phyloP scores from a whole-genome alignment of 2,113 vertebrate species.

The Callipepla squamata region DNA sequence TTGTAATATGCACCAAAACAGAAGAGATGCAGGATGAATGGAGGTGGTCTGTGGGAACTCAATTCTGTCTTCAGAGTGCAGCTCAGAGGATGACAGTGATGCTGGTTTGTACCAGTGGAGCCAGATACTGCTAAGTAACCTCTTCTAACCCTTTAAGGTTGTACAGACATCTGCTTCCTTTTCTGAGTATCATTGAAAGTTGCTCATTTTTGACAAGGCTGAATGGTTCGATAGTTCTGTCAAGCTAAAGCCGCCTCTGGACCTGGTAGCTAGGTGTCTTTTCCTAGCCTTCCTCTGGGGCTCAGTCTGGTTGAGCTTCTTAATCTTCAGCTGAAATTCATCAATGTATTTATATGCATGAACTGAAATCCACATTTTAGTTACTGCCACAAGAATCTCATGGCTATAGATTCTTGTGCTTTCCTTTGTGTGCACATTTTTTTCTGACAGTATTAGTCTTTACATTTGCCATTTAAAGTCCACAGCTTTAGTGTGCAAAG shows the following conservation, averaged over 20 bases:
- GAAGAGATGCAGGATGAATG: neutral
- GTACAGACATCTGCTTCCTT: neutral
- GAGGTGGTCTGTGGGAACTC: neutral
- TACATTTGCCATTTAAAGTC: neutral
- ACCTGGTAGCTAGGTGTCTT: neutral
- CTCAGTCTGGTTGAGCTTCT: neutral
- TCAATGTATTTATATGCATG: neutral
- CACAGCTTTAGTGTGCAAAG: neutral
- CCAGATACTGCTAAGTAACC: neutral
- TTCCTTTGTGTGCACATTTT: neutral
- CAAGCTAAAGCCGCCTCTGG: neutral
- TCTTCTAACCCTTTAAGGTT: neutral
- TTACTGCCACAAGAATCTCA: neutral
- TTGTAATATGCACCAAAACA: neutral
- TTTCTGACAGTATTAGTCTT: neutral
- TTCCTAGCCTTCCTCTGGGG: neutral
- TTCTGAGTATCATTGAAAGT: neutral
- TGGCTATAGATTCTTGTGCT: neutral
- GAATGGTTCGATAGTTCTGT: neutral
- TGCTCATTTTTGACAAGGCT: neutral
- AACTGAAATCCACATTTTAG: neutral
- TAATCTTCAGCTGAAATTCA: neutral
- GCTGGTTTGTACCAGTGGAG: neutral
- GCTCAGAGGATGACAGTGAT: neutral
- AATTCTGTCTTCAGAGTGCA: neutral